Evolutionary conservation across 2,797 vertebrate species (phyloP), one percentile per base, ranked within the genome.

Genomic region (Bradypodion ventrale): DNA sequence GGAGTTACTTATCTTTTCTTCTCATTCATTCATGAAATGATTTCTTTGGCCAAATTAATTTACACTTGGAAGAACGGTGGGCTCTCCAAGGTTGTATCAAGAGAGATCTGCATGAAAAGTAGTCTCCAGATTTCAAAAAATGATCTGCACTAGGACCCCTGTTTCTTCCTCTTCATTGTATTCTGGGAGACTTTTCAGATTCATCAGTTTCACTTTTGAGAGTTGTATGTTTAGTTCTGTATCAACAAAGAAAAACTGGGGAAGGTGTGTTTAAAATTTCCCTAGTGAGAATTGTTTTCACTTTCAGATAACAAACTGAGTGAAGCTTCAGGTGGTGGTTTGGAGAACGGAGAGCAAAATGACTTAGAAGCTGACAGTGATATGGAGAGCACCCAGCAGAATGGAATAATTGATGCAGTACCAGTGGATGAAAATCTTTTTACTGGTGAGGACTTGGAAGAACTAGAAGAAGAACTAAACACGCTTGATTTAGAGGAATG

Each of bases 401-500:
- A 96, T 0, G 96, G 95, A 27, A 95, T 96, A 0, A 94, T 97
- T 0, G 97, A 97, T 92, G 97, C 96, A 2, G 97, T 99, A 84
- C 99, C 98, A 6, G 98, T 99, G 85, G 99, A 99, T 76, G 99
- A 99, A 94, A 99, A 99, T 92, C 97, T 99, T 84, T 99, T 99
- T 89, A 99, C 98, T 12, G 98, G 98, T 37, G 99, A 99, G 95
- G 99, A 99, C 91, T 95, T 99, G 92, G 99, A 99, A 86, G 98
- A 99, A 92, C 96, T 99, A 83, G 98, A 99, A 90, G 98, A 99
- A 93, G 98, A 99, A 90, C 95, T 99, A 56, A 98, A 98, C 96
- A 98, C 97, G 92, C 96, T 99, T 92, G 97, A 96, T 80, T 93
- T 99, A 95, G 98, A 98, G 80, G 98, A 98, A 95, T 97, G 96